Evolutionary conservation across 2,113 vertebrate genomes (phyloP), one percentile per base, ranked within the genome.

Genomic region (Aspiorhynchus laticeps): DNA sequence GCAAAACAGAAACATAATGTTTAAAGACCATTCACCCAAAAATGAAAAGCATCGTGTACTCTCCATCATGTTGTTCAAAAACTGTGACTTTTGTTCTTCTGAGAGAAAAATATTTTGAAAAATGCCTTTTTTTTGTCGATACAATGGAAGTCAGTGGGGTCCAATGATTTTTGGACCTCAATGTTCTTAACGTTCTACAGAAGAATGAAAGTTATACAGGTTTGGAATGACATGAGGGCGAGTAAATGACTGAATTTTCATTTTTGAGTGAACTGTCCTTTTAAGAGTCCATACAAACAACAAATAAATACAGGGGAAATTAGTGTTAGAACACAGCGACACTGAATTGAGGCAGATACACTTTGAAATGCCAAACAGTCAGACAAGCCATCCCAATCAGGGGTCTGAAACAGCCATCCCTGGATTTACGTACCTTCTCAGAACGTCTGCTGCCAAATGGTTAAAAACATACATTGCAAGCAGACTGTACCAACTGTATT

Each of bases 261-360:
- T 41, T 73, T 71, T n/a, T 38, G 41, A 5, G 24, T 17, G 41
- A 76, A 26, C 12, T 14, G 38, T 75, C 14, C 24, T 41, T 28
- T 46, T 48, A 46, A 31, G 10, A 80, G 59, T 14, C 63, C 43
- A 83, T n/a, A 71, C 65, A 73, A 9, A 36, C 63, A 71, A 69
- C 31, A 75, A 48, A 74, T 11, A 83, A 75, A 59, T 61, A 83
- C 28, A 67, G 74, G 17, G 41, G 10, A 83, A 51, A 51, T 15
- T 3, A 33, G 38, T 36, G 41, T 8, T 6, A 86, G 9, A 77
- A 85, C 4, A 43, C 80, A 69, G 31, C 11, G 26, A 77, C 83
- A 48, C 21, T 61, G 53, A 80, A 17, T 26, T 80, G 74, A 77
- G 73, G 26, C 46, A 80, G 41, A 67, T 67, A 69, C 12, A 36